Conservation (phyloP, 2,113 vertebrate species). For the Fukomys damarensis region DNA sequence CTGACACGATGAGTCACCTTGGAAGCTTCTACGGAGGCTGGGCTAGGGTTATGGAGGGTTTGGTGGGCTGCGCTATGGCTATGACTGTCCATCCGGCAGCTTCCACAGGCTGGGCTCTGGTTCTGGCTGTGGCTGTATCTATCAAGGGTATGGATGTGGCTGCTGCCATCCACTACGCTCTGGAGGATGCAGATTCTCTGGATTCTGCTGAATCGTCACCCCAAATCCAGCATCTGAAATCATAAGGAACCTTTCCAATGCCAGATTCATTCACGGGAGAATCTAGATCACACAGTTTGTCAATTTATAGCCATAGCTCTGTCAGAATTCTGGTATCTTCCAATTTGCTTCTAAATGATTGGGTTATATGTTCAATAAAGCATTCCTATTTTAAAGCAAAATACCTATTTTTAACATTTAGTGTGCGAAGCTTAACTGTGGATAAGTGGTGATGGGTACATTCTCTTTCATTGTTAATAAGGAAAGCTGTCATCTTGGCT, state of each 20-base stretch:
- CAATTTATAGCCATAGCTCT: background rate
- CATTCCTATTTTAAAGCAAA: background rate
- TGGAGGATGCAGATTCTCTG: background rate
- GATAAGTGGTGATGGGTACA: background rate
- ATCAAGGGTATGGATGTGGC: background rate
- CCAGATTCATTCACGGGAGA: background rate
- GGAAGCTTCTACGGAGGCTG: background rate
- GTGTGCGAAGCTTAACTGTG: background rate
- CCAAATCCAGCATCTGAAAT: background rate
- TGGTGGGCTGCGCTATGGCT: background rate
- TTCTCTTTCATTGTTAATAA: background rate
- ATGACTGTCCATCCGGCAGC: background rate
- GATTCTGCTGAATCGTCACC: background rate
- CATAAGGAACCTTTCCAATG: background rate
- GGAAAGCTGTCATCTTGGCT: background rate
- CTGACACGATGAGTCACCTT: background rate
- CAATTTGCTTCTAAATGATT: background rate
- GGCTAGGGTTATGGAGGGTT: background rate
- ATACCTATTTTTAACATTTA: background rate
- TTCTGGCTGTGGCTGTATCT: background rate
- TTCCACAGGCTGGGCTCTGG: background rate
- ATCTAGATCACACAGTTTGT: background rate
- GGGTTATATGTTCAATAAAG: background rate
- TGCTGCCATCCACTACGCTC: background rate
- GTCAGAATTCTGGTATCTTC: background rate